phyloP scores from a whole-genome alignment of 2,888 invertebrate genomes.

The Rotaria macrura region DNA sequence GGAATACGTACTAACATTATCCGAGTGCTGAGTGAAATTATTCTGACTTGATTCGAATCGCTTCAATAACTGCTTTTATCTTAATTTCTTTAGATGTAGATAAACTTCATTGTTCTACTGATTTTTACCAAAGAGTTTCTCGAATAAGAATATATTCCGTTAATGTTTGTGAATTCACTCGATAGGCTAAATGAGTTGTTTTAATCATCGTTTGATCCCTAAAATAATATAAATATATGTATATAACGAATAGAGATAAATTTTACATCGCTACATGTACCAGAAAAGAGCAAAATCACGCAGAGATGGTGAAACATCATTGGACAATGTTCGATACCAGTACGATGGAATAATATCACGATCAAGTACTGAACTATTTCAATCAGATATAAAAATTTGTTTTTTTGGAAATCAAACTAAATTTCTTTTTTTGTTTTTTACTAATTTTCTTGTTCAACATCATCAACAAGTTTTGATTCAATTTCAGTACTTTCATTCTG shows the following conservation, averaged over 20 bases:
- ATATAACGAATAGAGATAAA: not conserved
- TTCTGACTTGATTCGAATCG: no score
- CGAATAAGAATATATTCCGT: slow-evolving; percentile 13
- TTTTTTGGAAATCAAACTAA: no score
- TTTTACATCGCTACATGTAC: not conserved
- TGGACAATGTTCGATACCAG: not conserved
- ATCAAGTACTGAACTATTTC: not conserved
- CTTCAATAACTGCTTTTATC: no score
- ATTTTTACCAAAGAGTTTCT: slow-evolving; percentile 14
- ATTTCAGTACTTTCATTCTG: not conserved
- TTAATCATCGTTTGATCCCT: not conserved
- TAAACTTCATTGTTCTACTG: no score
- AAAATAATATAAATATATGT: not conserved
- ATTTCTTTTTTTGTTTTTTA: not conserved
- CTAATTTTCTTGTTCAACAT: not conserved
- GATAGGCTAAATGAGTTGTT: slow-evolving; percentile 18
- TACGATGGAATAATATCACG: not conserved
- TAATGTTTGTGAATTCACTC: not conserved
- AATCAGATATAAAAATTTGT: no score
- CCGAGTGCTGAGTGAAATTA: no score
- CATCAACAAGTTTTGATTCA: not conserved
- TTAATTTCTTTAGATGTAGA: no score
- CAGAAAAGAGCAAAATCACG: not conserved
- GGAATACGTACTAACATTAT: no score
- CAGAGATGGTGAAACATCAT: not conserved